Evolutionary conservation across 2,888 invertebrate species (phyloP).

Genomic region (Sialis lutaria): DNA sequence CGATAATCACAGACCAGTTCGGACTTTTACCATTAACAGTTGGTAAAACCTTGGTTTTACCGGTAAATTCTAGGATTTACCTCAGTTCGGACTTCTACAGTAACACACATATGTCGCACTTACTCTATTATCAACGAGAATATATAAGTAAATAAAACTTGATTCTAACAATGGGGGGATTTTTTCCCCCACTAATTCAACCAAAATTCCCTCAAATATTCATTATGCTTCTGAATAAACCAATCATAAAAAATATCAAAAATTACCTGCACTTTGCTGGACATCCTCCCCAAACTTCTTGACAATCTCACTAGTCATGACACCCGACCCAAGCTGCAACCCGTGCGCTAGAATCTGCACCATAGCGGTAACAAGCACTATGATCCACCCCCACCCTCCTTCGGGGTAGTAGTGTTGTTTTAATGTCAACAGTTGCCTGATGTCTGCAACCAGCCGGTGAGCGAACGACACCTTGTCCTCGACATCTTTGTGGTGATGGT

Average conservation of each 20-base stretch:
- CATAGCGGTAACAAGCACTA: slow-evolving; percentile 50
- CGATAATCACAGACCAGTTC: no score
- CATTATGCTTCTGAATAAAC: no score
- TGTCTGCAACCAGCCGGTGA: slow-evolving; percentile 31
- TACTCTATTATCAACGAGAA: no score
- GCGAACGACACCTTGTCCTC: slow-evolving; percentile 32
- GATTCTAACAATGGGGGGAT: no score
- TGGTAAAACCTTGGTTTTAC: no score
- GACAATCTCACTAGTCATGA: slow-evolving; percentile 25
- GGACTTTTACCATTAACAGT: no score
- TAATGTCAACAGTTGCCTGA: slow-evolving; percentile 42
- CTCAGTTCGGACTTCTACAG: no score
- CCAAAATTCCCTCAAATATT: no score
- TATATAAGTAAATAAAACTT: no score
- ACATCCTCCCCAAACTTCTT: slow-evolving; percentile 34
- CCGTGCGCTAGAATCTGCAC: slow-evolving; percentile 62
- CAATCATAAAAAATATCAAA: background rate
- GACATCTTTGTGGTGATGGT: background rate
- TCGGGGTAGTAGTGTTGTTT: slow-evolving; percentile 76
- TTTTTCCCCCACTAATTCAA: no score
- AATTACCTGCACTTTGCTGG: slow-evolving; percentile 45
- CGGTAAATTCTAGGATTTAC: no score
- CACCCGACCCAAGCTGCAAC: slow-evolving; percentile 43
- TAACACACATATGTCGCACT: no score
- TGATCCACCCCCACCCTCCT: slow-evolving; percentile 78